Base-by-base conservation (phyloP, 1,140 invertebrate genomes). In the Drosophila insularis region DNA sequence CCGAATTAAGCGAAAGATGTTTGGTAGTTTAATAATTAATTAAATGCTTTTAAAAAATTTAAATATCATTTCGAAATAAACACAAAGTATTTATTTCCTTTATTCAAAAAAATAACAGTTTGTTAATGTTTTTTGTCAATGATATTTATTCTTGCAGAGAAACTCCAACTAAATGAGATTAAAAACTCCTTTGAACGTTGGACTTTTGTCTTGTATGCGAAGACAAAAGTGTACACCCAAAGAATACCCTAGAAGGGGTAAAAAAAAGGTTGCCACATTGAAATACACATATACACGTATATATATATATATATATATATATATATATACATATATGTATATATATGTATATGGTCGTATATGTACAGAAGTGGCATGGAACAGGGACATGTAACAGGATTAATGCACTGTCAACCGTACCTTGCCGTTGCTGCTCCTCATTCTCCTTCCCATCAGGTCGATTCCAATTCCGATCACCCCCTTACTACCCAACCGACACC, bases 341-440 rank as follows among this genome's bases (percentile, higher is more conserved):
- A n/a, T 27, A 13, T 56, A 10, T 61, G 1, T 23, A 8, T 43
- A 13, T 61, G n/a, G n/a, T n/a, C n/a, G 40, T 40, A 17, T 43
- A 5, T 14, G 14, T 55, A 77, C 31, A 64, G 58, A 75, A 63
- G 71, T 32, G 73, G 59, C 65, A 39, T 43, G 43, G 69, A 65
- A 73, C 69, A 74, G 56, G 69, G 65, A 70, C 73, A 59, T 74
- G 75, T 82, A 82, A 87, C 84, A 71, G 82, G 82, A 87, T 87
- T 87, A 89, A 87, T 87, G 76, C 73, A 89, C 72, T 84, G 84
- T 70, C 63, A 50, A 62, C 23, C 56, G n/a, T 37, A 40, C 31
- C 17, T 14, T 5, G 11, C 19, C n/a, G 5, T 32, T 11, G 27
- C 23, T 27, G 5, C 31, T 11, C 14, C 31, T 35, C n/a, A 6